Base-by-base conservation (phyloP, 92 coral and sea anemone species). In the Epizoanthus rinbou region DNA sequence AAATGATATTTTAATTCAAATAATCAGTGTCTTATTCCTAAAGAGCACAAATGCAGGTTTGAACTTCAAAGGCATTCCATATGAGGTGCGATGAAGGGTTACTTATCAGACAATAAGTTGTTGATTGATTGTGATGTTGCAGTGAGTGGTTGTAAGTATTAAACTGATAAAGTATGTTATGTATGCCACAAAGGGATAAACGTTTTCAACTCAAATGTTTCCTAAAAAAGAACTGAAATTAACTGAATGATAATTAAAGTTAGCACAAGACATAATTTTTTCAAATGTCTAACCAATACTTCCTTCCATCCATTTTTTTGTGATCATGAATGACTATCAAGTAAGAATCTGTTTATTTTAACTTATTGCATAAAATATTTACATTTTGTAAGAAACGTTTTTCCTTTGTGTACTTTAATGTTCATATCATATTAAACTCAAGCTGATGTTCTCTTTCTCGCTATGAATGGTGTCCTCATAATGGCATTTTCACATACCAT, bases 11-110 rank as follows among this genome's bases (percentile, higher is more conserved):
- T n/a, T 14, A 11, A 78, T 57, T 57, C 54, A 9, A 8, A 33
- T 57, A 75, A 58, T 28, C n/a, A 16, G 21, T 25, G 56, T 57
- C 3, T 37, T 39, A 18, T 62, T 43, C 7, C 41, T 63, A 59
- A 78, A 62, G 57, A 4, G 22, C 54, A 35, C 56, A 57, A 37
- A 15, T 78, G 18, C 58, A 78, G 47, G 13, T 74, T 60, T 78
- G 82, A 78, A 52, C 24, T 78, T 69, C 63, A 57, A 57, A 78
- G 82, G 59, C 41, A 24, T n/a, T 78, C 82, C 82, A 59, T 9
- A 78, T 35, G 82, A 78, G 82, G 82, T 69, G 1, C 57, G 41
- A 60, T 71, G 59, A 21, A 22, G 71, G 82, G 72, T 39, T 52
- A 28, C 70, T 39, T 52, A 39, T 78, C 17, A 17, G 28, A 10